These are phyloP conservation scores for Rhabdomys pumilio DNA, from an alignment of 2,797 vertebrate genomes.

Conservation along the genomic window DNA sequence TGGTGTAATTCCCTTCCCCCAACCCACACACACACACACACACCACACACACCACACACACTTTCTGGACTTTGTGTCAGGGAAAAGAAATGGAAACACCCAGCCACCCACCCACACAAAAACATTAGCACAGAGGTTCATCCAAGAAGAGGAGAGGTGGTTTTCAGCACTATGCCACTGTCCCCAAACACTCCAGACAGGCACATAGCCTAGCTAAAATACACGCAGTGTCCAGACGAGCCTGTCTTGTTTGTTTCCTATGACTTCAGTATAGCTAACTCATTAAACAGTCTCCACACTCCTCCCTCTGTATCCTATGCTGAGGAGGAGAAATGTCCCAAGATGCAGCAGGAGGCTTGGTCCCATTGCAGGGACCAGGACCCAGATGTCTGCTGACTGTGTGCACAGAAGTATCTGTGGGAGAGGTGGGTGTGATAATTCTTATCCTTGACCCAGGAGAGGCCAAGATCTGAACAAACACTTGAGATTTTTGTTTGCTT, in stretches of 20 bases:
- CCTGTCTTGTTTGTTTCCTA: background rate
- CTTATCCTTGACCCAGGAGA: background rate
- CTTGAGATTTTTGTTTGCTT: background rate
- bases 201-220: background rate
- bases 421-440: rapidly evolving
- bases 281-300: background rate
- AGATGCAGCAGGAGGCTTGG: background rate
- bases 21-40: too few species aligned
- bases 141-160: background rate
- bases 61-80: background rate
- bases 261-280: background rate
- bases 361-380: background rate
- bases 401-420: rapidly evolving
- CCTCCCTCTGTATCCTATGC: rapidly evolving
- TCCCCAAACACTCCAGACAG: background rate
- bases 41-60: too few species aligned
- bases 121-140: background rate
- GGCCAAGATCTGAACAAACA: background rate
- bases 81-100: background rate
- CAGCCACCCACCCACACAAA: background rate
- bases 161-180: background rate
- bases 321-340: background rate
- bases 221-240: background rate
- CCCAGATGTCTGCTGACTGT: background rate
- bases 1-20: background rate